Evolutionary conservation across 2,113 vertebrate species (phyloP), one percentile per base, ranked within the genome.

Genomic region (Poicephalus gulielmi): DNA sequence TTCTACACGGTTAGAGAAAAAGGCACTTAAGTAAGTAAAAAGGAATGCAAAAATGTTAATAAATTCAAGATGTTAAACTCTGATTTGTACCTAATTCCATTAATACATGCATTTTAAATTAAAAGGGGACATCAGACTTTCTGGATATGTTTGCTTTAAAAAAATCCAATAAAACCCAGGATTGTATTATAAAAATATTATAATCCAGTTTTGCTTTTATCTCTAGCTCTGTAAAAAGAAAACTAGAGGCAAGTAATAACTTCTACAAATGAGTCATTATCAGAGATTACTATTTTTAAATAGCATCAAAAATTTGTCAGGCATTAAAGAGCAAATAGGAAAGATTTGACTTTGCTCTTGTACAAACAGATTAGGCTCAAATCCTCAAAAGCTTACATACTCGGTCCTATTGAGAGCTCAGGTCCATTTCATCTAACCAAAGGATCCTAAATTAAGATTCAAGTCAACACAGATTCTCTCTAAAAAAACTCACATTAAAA

Each of bases 21-120:
- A 87, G 50, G 13, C 41, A 67, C 57, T 88, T 92, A 88, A 95
- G 88, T 94, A 95, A 96, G 81, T 84, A 74, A 95, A 70, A 95
- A 93, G 81, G 90, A 97, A 96, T 95, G 64, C 10, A 88, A 97
- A 96, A 95, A 64, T 82, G 31, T 88, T 95, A 95, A 80, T 95
- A 91, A 92, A 55, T 73, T 85, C 76, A 92, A 97, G 84, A 89
- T 94, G 71, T 67, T 96, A 83, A 95, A 81, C 78, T 88, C 87
- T 92, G 46, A 95, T 94, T 97, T 95, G 62, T 94, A 96, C 71
- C 74, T 97, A 95, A 77, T 88, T 92, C 44, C 0, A 5, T 95
- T 97, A 95, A 91, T 66, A 77, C 17, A 55, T 49, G 28, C 41
- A 95, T 39, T 80, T 92, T 66, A 86, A 88, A 94, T 92, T 78